phyloP scores from a whole-genome alignment of 2,113 vertebrate genomes.

The Nipponia nippon region DNA sequence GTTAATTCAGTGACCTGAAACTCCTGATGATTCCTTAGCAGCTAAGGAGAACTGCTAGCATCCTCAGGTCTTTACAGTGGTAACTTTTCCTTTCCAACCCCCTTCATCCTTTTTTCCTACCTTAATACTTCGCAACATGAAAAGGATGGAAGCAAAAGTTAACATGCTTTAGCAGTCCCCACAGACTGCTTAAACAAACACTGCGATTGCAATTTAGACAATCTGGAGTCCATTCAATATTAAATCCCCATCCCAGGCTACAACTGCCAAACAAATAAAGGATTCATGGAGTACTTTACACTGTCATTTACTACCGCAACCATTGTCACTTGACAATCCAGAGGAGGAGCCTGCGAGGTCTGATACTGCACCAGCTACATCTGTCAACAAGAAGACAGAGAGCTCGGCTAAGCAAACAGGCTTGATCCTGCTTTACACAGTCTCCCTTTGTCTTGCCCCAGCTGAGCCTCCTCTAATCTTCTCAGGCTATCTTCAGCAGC shows the following conservation, averaged over 20 bases:
- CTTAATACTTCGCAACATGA: slow-evolving; percentile 52
- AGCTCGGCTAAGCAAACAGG: slow-evolving; percentile 67
- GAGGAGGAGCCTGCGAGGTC: slow-evolving; percentile 54
- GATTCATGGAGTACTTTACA: slow-evolving; percentile 63
- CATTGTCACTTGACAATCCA: slow-evolving; percentile 54
- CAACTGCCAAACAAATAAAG: slow-evolving; percentile 70
- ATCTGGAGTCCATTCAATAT: slow-evolving; percentile 74
- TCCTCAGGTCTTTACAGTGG: slow-evolving; percentile 49
- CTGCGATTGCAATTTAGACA: slow-evolving; percentile 72
- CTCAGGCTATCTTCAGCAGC: slow-evolving; percentile 64
- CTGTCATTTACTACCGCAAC: slow-evolving; percentile 37
- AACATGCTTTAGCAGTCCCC: slow-evolving; percentile 67
- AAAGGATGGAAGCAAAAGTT: slow-evolving; percentile 72
- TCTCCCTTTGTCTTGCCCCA: slow-evolving; percentile 66
- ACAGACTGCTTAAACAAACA: slow-evolving; percentile 71
- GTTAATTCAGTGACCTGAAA: slow-evolving; percentile 48
- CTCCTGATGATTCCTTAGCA: slow-evolving; percentile 49
- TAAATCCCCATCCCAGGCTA: slow-evolving; percentile 62
- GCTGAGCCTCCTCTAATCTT: slow-evolving; percentile 64
- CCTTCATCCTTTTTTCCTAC: slow-evolving; percentile 7
- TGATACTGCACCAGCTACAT: slow-evolving; percentile 68
- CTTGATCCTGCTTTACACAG: slow-evolving; percentile 69
- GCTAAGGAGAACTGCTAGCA: slow-evolving; percentile 30
- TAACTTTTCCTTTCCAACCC: slow-evolving; percentile 22
- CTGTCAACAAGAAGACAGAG: slow-evolving; percentile 71